Evolutionary conservation across 1,140 invertebrate genomes (phyloP).

Genomic region (Scylla paramamosain): DNA sequence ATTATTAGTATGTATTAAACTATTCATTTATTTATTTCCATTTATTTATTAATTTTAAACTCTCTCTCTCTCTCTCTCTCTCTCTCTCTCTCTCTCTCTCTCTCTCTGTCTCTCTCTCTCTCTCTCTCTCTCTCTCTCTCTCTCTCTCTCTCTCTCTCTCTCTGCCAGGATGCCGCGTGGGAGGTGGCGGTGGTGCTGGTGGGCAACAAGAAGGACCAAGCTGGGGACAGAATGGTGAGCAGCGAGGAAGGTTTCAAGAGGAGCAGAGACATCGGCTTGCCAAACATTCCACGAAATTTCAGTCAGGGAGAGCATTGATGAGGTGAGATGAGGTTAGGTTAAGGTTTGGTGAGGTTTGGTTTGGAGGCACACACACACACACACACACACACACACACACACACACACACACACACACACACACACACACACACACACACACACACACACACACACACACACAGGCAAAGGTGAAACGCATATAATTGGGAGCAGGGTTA

Average conservation of each 20-base stretch:
- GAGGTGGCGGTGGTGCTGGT: conserved; percentile 89
- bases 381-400: too few relatives aligned
- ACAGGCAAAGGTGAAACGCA: too few relatives aligned
- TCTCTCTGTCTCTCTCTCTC: neutral
- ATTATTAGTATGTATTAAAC: too few relatives aligned
- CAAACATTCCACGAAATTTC: conserved; percentile 92
- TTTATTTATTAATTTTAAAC: too few relatives aligned
- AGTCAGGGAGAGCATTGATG: conserved; percentile 87
- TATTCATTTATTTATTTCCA: neutral
- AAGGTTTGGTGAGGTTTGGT: neutral
- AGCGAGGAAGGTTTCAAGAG: conserved; percentile 86
- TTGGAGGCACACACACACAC: too few relatives aligned
- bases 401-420: too few relatives aligned
- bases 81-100: neutral
- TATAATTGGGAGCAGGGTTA: too few relatives aligned
- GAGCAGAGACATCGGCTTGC: conserved; percentile 88
- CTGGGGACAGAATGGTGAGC: conserved; percentile 87
- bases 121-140: neutral
- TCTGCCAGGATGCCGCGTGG: conserved; percentile 81
- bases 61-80: conserved; percentile 34
- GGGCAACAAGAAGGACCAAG: conserved; percentile 90
- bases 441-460: too few relatives aligned
- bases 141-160: neutral
- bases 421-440: too few relatives aligned
- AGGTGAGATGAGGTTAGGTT: conserved; percentile 42